A percentile compares a stretch with the other conserved stretches of the same genome.
These are phyloP conservation scores for Dromas ardeola DNA, from an alignment of 2,113 vertebrate genomes.

Conservation along the genomic window DNA sequence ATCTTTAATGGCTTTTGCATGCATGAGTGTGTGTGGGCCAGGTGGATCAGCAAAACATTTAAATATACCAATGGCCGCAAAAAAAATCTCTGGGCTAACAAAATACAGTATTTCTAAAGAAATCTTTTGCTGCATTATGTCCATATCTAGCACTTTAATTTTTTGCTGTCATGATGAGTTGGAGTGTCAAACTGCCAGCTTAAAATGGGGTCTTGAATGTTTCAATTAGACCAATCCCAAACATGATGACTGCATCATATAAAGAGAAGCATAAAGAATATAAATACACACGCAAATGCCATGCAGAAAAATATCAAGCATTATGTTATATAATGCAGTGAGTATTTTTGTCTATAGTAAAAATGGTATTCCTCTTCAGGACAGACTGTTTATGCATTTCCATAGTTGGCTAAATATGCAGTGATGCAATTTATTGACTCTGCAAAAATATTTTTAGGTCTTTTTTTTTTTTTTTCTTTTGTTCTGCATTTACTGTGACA, in stretches of 20 bases:
- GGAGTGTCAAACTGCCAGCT: not conserved
- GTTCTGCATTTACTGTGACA: not conserved
- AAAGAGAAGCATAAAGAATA: not conserved
- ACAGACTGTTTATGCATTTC: not conserved
- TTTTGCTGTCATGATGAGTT: not conserved
- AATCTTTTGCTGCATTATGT: not conserved
- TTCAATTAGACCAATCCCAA: not conserved
- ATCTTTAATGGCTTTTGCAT: not conserved
- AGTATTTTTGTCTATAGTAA: not conserved
- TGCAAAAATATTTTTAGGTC: not conserved
- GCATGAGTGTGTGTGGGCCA: not conserved
- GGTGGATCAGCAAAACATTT: not conserved
- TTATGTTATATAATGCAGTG: not conserved
- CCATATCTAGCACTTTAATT: not conserved
- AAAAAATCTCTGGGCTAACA: not conserved
- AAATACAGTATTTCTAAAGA: not conserved
- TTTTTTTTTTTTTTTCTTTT: fast-evolving
- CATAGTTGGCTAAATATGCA: not conserved
- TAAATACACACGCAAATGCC: not conserved
- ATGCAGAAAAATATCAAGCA: not conserved
- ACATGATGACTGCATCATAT: fast-evolving
- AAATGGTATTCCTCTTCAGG: not conserved
- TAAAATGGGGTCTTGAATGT: not conserved
- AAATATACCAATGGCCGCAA: not conserved
- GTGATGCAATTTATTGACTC: not conserved